Evolutionary conservation across 2,888 invertebrate species (phyloP), one percentile per base, ranked within the genome.

Genomic region (Yponomeuta plumbellus): DNA sequence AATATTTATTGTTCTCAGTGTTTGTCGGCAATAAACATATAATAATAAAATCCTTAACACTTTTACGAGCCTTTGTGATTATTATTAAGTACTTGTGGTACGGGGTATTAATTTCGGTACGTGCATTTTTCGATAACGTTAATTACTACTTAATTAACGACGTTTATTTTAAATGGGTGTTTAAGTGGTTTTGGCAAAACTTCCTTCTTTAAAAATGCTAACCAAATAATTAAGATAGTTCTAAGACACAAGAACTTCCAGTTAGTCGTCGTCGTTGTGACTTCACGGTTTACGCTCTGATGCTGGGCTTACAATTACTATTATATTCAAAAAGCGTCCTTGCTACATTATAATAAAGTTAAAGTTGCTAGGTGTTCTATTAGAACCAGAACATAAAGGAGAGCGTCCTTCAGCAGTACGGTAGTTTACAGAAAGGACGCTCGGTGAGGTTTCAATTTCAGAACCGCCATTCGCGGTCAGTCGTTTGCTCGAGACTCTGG

Each of bases 271-370:
- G 58, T 22, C 65, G 34, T 2, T 76, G 74, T 74, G 77, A 80
- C 80, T 86, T 82, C 83, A 88, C 84, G 88, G 84, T 89, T 90
- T 78, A 90, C 76, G 91, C 88, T 85, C 83, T 74, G 85, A 75
- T 87, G 87, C 79, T 73, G 74, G 74, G 71, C 79, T 80, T 78
- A 81, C 82, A 82, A 79, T 69, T 66, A 63, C 68, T 70, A 66
- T 70, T 71, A 70, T 84, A 71, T 77, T 72, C 71, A 67, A 71
- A 70, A 80, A 74, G 73, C 84, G 78, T 74, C 20, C 13, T 68
- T 67, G 58, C 67, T 67, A 66, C 69, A 66, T 71, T 67, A 62
- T 68, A 67, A 68, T 65, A 68, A 68, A 22, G 2, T 34, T 66
- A 22, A n/a, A 44, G 21, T 40, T 52, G 17, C 44, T 22, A 20